These are phyloP conservation scores for Mesorhabditis spiculigera DNA, from an alignment of 2,888 invertebrate genomes.

Conservation along the genomic window DNA sequence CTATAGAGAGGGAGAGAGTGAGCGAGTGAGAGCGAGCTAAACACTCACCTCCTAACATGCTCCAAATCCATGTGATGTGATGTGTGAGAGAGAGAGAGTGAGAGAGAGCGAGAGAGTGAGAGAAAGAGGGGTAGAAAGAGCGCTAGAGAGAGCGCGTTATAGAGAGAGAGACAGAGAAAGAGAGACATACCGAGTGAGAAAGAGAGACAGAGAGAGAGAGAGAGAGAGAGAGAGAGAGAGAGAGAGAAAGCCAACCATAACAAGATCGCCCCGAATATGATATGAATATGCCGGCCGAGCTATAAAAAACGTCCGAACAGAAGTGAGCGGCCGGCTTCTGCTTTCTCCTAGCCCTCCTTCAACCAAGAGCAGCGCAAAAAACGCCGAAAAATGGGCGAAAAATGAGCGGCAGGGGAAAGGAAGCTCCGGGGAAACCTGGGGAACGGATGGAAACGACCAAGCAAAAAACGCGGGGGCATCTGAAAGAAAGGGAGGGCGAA, in stretches of 20 bases:
- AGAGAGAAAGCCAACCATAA: too few species aligned
- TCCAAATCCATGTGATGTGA: too few species aligned
- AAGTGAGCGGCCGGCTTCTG: too few species aligned
- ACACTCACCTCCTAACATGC: too few species aligned
- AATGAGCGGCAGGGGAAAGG: background rate
- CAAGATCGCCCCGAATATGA: too few species aligned
- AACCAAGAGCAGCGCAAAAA: background rate
- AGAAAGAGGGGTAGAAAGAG: conserved; percentile 5
- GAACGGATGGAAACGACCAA: background rate
- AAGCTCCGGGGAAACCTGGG: conserved; percentile 5
- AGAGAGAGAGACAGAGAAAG: conserved; percentile 11
- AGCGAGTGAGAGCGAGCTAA: background rate
- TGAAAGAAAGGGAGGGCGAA: too few species aligned
- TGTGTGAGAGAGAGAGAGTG: conserved; percentile 6
- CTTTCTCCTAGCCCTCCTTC: too few species aligned
- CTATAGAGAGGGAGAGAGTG: background rate
- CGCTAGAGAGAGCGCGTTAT: background rate
- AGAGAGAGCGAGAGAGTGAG: conserved; percentile 8
- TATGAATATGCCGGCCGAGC: too few species aligned
- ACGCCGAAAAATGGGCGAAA: conserved; percentile 3
- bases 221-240: conserved; percentile 8
- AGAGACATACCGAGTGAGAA: background rate
- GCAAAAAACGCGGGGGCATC: background rate
- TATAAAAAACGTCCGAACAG: too few species aligned
- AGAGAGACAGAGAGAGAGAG: conserved; percentile 12